Evolutionary conservation across 2,888 invertebrate species (phyloP).

Genomic region (Tachystola acroxantha): DNA sequence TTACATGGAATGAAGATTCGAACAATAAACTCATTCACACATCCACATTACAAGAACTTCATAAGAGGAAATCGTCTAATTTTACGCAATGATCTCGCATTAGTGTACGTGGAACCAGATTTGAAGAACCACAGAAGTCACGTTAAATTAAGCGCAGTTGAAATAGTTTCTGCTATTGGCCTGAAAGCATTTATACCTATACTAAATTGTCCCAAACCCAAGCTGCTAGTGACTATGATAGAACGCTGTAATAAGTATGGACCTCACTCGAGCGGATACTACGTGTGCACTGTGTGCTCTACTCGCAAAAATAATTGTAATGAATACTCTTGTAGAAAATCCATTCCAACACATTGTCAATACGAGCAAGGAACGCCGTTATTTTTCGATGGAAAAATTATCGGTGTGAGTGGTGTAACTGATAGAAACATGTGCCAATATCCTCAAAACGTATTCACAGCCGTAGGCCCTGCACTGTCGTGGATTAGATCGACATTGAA

Average conservation of each 20-base stretch:
- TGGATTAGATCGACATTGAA: constrained; percentile 33
- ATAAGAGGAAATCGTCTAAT: constrained; percentile 6
- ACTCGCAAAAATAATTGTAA: constrained; percentile 20
- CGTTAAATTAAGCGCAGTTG: constrained; percentile 30
- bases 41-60: constrained; percentile 19
- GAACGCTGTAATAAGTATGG: constrained; percentile 26
- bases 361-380: constrained; percentile 40
- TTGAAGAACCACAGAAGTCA: constrained; percentile 12
- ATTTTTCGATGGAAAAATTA: constrained; percentile 31
- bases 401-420: constrained; percentile 29
- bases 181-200: constrained; percentile 31
- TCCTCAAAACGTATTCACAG: constrained; percentile 27
- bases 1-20: constrained; percentile 9
- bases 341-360: constrained; percentile 16
- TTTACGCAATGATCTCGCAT: constrained; percentile 21
- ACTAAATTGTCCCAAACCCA: constrained; percentile 16
- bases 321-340: constrained; percentile 7
- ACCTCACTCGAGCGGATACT: constrained; percentile 18
- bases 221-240: constrained; percentile 26
- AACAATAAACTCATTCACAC: constrained; percentile 19
- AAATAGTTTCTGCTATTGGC: constrained; percentile 27
- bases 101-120: constrained; percentile 14
- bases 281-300: constrained; percentile 31
- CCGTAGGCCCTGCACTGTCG: constrained; percentile 26
- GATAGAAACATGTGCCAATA: constrained; percentile 18